Conservation (phyloP, 2,888 invertebrate genomes). For the Volucella zonaria region DNA sequence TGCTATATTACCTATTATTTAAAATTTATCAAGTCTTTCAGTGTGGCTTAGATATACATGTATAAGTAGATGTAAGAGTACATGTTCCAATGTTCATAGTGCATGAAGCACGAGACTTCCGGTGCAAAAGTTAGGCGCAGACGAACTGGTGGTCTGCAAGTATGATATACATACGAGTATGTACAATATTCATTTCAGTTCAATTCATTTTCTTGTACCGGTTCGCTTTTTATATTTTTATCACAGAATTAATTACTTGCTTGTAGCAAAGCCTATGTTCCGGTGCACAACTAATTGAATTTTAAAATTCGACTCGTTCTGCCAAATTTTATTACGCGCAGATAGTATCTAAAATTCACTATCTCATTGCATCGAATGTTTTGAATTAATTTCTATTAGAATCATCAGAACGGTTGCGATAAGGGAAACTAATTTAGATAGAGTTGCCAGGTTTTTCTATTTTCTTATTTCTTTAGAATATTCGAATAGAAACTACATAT, state of each 20-base stretch:
- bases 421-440: neutral
- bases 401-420: conserved; percentile 9
- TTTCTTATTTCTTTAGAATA: neutral
- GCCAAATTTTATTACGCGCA: conserved; percentile 8
- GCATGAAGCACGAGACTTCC: too few relatives aligned
- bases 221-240: conserved; percentile 9
- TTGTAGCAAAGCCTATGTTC: conserved; percentile 24
- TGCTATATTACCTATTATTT: too few relatives aligned
- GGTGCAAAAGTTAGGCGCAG: too few relatives aligned
- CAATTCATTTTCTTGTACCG: too few relatives aligned
- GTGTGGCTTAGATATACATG: too few relatives aligned
- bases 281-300: conserved; percentile 37
- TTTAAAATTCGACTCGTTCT: conserved; percentile 38
- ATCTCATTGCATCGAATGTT: conserved; percentile 34
- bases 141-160: too few relatives aligned
- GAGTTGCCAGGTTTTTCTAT: neutral
- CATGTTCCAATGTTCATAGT: too few relatives aligned
- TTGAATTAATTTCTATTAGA: conserved; percentile 11
- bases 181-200: too few relatives aligned
- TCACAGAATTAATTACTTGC: conserved; percentile 21
- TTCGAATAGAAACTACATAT: too few relatives aligned
- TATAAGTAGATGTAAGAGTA: too few relatives aligned
- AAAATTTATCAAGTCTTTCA: too few relatives aligned
- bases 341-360: conserved; percentile 5
- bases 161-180: too few relatives aligned